phyloP scores from a whole-genome alignment of 92 coral and sea anemone genomes.

The Nematostella vectensis region DNA sequence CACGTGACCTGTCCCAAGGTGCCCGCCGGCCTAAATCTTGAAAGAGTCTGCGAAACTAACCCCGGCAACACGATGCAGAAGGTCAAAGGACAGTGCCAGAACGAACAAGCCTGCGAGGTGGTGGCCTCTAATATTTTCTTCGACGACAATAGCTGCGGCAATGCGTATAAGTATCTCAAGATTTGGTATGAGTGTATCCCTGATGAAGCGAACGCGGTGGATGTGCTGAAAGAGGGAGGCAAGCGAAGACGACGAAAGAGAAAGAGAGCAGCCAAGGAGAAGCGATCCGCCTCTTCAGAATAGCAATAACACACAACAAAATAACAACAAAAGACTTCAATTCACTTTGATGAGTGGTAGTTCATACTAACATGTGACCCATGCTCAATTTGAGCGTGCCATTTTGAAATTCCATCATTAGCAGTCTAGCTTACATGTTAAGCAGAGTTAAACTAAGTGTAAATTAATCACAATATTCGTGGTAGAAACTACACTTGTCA shows the following conservation, averaged over 20 bases:
- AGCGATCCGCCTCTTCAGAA: slow-evolving; percentile 77
- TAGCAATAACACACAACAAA: too few species aligned
- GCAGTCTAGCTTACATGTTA: slow-evolving; percentile 57
- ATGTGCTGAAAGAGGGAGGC: slow-evolving; percentile 95
- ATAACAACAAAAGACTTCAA: slow-evolving; percentile 29
- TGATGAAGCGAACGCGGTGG: slow-evolving; percentile 96
- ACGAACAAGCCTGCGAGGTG: slow-evolving; percentile 99
- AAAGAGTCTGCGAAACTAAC: slow-evolving; percentile 85
- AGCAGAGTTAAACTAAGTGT: slow-evolving; percentile 75
- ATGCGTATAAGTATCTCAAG: slow-evolving; percentile 95
- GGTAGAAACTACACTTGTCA: slow-evolving; percentile 66
- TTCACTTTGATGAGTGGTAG: slow-evolving; percentile 32
- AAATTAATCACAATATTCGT: slow-evolving; percentile 43
- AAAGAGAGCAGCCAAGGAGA: slow-evolving; percentile 93
- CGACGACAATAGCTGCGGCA: slow-evolving; percentile 96
- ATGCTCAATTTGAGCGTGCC: slow-evolving; percentile 47
- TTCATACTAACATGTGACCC: slow-evolving; percentile 41
- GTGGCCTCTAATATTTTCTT: slow-evolving; percentile 99
- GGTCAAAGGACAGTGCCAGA: slow-evolving; percentile 94
- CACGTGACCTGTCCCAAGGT: slow-evolving; percentile 99
- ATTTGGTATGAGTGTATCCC: slow-evolving; percentile 99
- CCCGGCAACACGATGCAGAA: slow-evolving; percentile 63
- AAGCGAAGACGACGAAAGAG: slow-evolving; percentile 93
- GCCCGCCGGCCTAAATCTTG: slow-evolving; percentile 84
- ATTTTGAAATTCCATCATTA: slow-evolving; percentile 34